Evolutionary conservation across 1,140 invertebrate species (phyloP).

Genomic region (Pseudomyrmex sp.): DNA sequence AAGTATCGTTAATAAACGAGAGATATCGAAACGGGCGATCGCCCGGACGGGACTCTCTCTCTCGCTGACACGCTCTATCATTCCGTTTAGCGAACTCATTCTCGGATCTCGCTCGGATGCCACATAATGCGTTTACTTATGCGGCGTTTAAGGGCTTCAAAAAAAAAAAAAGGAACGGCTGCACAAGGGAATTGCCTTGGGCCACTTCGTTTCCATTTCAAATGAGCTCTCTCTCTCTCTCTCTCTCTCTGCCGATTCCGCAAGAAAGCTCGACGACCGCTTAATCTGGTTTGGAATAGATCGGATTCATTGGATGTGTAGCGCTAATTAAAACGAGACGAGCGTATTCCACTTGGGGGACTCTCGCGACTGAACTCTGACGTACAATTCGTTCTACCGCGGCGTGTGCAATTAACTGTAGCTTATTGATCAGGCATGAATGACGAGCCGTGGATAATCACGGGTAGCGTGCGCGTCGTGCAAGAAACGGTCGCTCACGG

Average conservation of each 20-base stretch:
- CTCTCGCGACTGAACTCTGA: slow-evolving; percentile 25
- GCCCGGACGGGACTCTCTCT: neutral
- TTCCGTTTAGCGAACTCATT: slow-evolving; percentile 27
- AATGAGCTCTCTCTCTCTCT: slow-evolving; percentile 24
- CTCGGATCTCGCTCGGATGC: neutral
- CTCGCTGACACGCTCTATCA: slow-evolving; percentile 37
- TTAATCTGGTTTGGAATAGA: slow-evolving; percentile 56
- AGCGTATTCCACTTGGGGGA: slow-evolving; percentile 40
- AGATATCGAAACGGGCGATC: neutral
- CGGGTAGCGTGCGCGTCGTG: slow-evolving; percentile 26
- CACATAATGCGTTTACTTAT: slow-evolving; percentile 32
- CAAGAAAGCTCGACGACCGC: slow-evolving; percentile 45
- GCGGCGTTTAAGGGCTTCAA: slow-evolving; percentile 27
- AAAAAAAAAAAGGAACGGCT: neutral
- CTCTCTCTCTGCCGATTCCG: slow-evolving; percentile 24
- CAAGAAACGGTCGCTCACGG: slow-evolving; percentile 42
- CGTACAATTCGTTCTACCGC: slow-evolving; percentile 55
- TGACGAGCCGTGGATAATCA: slow-evolving; percentile 57
- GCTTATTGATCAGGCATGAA: slow-evolving; percentile 61
- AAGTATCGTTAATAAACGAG: slow-evolving; percentile 30
- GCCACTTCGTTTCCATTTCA: slow-evolving; percentile 56
- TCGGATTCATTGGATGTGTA: slow-evolving; percentile 42
- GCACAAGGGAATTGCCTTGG: slow-evolving; percentile 5
- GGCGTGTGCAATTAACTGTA: slow-evolving; percentile 50
- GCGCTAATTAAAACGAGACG: slow-evolving; percentile 53